These are phyloP conservation scores for Oryzias woworae DNA, from an alignment of 2,113 vertebrate genomes.

Conservation along the genomic window DNA sequence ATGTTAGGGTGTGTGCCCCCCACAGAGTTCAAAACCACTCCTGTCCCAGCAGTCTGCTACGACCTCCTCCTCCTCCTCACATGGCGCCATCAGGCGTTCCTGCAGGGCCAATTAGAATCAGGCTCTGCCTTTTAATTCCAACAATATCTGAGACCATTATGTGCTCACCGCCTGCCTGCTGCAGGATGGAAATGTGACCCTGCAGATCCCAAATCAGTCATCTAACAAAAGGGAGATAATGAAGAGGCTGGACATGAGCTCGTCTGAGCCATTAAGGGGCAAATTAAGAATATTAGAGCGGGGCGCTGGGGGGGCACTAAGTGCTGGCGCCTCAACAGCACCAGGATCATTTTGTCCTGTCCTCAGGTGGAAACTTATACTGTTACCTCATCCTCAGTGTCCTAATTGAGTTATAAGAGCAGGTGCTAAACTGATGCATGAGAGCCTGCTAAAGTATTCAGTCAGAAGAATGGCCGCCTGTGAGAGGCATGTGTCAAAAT, in stretches of 20 bases:
- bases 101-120: slow-evolving; percentile 45
- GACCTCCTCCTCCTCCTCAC: background rate
- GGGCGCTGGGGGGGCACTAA: slow-evolving; percentile 31
- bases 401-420: slow-evolving; percentile 39
- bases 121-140: slow-evolving; percentile 51
- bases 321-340: slow-evolving; percentile 18
- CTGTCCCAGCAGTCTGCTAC: slow-evolving; percentile 7
- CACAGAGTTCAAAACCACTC: slow-evolving; percentile 21
- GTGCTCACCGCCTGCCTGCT: slow-evolving; percentile 28
- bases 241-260: slow-evolving; percentile 42
- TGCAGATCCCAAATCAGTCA: slow-evolving; percentile 46
- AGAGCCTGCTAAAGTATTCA: slow-evolving; percentile 14
- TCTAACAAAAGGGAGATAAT: slow-evolving; percentile 54
- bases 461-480: background rate
- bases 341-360: slow-evolving; percentile 29
- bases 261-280: slow-evolving; percentile 30
- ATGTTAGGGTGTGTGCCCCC: background rate
- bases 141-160: slow-evolving; percentile 54
- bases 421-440: slow-evolving; percentile 26
- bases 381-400: slow-evolving; percentile 21
- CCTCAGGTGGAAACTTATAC: slow-evolving; percentile 37
- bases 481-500: background rate
- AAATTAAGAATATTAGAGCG: slow-evolving; percentile 51
- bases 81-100: slow-evolving; percentile 37
- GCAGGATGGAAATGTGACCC: slow-evolving; percentile 37